Evolutionary conservation across 2,797 vertebrate species (phyloP).

Genomic region (Garrulus glandarius): DNA sequence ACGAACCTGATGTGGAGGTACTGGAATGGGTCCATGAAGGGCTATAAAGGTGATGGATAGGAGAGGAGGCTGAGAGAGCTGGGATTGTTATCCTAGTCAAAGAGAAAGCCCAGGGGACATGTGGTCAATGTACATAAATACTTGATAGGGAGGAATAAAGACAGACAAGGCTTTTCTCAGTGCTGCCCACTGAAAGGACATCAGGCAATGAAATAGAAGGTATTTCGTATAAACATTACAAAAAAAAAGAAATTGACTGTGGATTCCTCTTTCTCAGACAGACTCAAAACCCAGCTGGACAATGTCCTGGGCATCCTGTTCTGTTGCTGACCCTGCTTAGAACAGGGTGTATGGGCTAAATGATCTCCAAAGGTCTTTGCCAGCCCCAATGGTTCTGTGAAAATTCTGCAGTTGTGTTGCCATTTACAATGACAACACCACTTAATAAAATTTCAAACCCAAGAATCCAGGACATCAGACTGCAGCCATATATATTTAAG

Average conservation of each 20-base stretch:
- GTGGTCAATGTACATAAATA: not conserved
- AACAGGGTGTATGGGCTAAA: not conserved
- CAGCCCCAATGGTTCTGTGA: not conserved
- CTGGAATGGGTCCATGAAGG: not conserved
- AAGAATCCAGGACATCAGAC: not conserved
- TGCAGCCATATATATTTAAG: not conserved
- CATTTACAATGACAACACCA: not conserved
- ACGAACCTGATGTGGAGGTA: fast-evolving
- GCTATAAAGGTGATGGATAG: not conserved
- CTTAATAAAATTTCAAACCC: not conserved
- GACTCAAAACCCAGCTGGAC: not conserved
- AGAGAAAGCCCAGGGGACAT: not conserved
- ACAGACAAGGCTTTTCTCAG: not conserved
- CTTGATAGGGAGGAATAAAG: not conserved
- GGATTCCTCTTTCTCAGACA: not conserved
- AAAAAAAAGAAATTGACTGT: not conserved
- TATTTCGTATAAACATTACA: not conserved
- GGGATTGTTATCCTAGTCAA: not conserved
- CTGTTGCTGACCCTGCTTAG: not conserved
- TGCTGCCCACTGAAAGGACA: not conserved
- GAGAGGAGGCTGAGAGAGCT: not conserved
- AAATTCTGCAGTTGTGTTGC: not conserved
- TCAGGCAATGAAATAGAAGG: not conserved
- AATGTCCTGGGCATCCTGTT: not conserved
- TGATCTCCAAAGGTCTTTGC: not conserved